Conservation (phyloP, 2,113 vertebrate species). For the Megaptera novaeangliae region DNA sequence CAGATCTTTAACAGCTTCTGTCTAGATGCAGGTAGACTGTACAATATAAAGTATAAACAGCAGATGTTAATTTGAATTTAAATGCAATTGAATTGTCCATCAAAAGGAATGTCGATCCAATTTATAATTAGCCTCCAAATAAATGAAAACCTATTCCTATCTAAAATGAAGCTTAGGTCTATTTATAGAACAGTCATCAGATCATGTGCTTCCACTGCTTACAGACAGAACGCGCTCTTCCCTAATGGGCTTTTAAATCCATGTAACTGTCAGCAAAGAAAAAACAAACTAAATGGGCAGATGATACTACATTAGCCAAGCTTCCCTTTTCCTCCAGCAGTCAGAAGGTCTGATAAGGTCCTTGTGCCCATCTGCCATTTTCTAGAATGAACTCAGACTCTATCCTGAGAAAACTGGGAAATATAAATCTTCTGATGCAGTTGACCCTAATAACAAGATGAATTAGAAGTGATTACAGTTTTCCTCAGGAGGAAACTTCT, state of each 20-base stretch:
- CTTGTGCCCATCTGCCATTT: constrained; percentile 50
- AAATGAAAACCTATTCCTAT: constrained; percentile 43
- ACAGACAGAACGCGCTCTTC: not conserved
- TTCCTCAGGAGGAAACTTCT: constrained; percentile 54
- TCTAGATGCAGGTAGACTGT: constrained; percentile 62
- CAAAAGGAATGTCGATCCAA: constrained; percentile 55
- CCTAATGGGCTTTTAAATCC: not conserved
- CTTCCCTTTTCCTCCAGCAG: not conserved
- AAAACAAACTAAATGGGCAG: not conserved
- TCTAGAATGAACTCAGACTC: constrained; percentile 55
- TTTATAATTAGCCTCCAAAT: constrained; percentile 71
- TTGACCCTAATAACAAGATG: constrained; percentile 59
- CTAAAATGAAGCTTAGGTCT: constrained; percentile 42
- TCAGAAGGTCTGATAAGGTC: not conserved
- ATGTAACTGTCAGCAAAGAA: not conserved
- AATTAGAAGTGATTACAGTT: constrained; percentile 60
- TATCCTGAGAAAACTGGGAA: constrained; percentile 22
- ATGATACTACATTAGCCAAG: not conserved
- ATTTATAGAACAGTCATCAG: constrained; percentile 28
- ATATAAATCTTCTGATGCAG: constrained; percentile 12
- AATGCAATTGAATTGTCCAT: constrained; percentile 70
- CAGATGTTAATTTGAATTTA: constrained; percentile 76
- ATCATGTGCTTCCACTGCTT: not conserved
- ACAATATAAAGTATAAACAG: constrained; percentile 65
- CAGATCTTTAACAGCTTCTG: constrained; percentile 68